phyloP scores from a whole-genome alignment of 1,140 invertebrate species.

The Idris sp. region DNA sequence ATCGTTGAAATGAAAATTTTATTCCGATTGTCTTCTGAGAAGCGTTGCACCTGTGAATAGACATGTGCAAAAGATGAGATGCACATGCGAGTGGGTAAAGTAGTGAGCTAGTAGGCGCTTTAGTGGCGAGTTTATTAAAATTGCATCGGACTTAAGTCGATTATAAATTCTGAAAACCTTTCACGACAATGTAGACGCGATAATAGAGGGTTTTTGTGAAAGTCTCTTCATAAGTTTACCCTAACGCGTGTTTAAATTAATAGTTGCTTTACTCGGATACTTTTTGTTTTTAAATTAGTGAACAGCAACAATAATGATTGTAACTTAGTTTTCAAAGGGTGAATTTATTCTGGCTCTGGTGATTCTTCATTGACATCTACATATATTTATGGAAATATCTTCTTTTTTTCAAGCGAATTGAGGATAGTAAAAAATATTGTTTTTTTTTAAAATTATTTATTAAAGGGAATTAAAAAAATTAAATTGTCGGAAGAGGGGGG shows the following conservation, averaged over 20 bases:
- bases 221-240: conserved; percentile 3
- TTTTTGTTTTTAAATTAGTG: conserved; percentile 12
- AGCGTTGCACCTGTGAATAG: conserved; percentile 33
- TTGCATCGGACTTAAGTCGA: conserved; percentile 33
- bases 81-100: conserved; percentile 16
- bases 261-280: conserved; percentile 9
- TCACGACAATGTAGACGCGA: conserved; percentile 15
- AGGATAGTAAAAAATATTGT: too few species aligned
- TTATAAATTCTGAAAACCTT: conserved; percentile 52
- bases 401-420: too few species aligned
- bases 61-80: conserved; percentile 38
- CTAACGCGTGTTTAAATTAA: conserved; percentile 6
- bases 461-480: too few species aligned
- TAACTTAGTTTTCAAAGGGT: too few species aligned
- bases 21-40: conserved; percentile 26
- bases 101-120: conserved; percentile 15
- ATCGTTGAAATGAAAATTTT: conserved; percentile 29
- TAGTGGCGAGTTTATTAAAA: conserved; percentile 19
- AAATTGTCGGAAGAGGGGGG: too few species aligned
- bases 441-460: too few species aligned
- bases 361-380: too few species aligned
- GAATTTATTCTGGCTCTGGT: too few species aligned
- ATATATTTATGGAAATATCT: too few species aligned
- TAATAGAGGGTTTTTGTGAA: conserved; percentile 1
- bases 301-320: not conserved